Conservation (phyloP, 1,140 invertebrate genomes). For the Trichogramma pretiosum region DNA sequence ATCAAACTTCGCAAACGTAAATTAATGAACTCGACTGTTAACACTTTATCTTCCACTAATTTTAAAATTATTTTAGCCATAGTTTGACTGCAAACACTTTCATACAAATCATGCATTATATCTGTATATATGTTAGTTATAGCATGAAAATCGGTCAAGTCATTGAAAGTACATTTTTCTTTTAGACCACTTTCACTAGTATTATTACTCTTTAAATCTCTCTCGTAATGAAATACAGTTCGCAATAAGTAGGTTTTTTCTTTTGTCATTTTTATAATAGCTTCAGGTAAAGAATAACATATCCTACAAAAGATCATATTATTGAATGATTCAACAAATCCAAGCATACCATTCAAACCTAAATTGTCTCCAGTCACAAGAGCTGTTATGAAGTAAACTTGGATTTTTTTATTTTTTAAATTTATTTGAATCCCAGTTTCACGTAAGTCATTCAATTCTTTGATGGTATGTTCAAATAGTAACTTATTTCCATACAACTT, state of each 20-base stretch:
- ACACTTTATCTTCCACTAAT: too few relatives aligned
- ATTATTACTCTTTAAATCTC: background rate
- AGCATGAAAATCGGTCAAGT: constrained; percentile 21
- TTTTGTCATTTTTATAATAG: constrained; percentile 10
- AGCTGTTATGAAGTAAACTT: constrained; percentile 21
- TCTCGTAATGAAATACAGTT: constrained; percentile 1
- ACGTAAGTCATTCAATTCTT: constrained; percentile 23
- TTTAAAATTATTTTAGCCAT: too few relatives aligned
- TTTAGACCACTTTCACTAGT: background rate
- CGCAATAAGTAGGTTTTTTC: constrained; percentile 20
- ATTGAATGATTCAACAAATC: constrained; percentile 25
- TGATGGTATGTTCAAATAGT: constrained; percentile 20
- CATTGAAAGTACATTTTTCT: constrained; percentile 8
- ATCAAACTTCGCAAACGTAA: too few relatives aligned
- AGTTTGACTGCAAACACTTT: too few relatives aligned
- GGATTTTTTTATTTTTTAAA: constrained; percentile 1
- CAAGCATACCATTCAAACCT: constrained; percentile 25
- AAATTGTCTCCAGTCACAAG: constrained; percentile 30
- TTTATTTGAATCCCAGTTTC: constrained; percentile 20
- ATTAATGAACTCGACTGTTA: too few relatives aligned
- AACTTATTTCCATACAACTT: too few relatives aligned
- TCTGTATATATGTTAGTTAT: constrained; percentile 21
- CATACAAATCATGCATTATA: constrained; percentile 27
- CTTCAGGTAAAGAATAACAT: constrained; percentile 20
- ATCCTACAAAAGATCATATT: constrained; percentile 24